phyloP scores from a whole-genome alignment of 2,797 vertebrate species.

The Coregonus sp. region DNA sequence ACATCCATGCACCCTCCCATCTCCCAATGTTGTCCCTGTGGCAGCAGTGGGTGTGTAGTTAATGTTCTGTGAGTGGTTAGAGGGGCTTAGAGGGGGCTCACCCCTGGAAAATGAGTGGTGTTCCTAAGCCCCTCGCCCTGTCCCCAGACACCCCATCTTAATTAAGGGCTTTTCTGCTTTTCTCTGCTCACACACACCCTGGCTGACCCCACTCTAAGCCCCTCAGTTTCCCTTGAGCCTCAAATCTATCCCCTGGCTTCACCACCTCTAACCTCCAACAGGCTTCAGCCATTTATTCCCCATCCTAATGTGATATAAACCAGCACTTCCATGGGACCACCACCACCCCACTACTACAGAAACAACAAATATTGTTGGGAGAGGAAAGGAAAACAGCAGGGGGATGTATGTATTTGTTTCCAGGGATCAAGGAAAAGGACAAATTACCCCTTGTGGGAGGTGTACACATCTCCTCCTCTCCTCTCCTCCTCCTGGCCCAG shows the following conservation, averaged over 20 bases:
- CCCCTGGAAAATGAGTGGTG: slow-evolving; percentile 62
- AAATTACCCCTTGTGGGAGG: slow-evolving; percentile 73
- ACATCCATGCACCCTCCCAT: no score
- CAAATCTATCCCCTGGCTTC: background rate
- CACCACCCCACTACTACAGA: slow-evolving; percentile 10
- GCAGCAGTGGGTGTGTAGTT: no score
- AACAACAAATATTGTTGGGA: slow-evolving; percentile 25
- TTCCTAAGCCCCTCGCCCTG: slow-evolving; percentile 39
- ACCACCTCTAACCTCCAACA: background rate
- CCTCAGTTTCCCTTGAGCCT: background rate
- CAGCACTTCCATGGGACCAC: slow-evolving; percentile 23
- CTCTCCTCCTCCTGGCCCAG: slow-evolving; percentile 49
- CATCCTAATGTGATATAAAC: slow-evolving; percentile 17
- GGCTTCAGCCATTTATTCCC: slow-evolving; percentile 11
- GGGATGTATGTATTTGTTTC: slow-evolving; percentile 68
- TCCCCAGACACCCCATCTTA: slow-evolving; percentile 62
- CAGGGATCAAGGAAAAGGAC: slow-evolving; percentile 75
- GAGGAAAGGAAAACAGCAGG: slow-evolving; percentile 42
- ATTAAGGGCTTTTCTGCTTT: slow-evolving; percentile 50
- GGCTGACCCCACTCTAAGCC: slow-evolving; percentile 47
- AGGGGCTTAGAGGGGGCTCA: slow-evolving; percentile 27
- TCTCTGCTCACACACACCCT: slow-evolving; percentile 23
- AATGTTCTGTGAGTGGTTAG: slow-evolving; percentile 43
- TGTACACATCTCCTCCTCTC: slow-evolving; percentile 55
- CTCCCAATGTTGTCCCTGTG: no score